These are phyloP conservation scores for Xestia xanthographa DNA, from an alignment of 2,888 invertebrate species.

Conservation along the genomic window DNA sequence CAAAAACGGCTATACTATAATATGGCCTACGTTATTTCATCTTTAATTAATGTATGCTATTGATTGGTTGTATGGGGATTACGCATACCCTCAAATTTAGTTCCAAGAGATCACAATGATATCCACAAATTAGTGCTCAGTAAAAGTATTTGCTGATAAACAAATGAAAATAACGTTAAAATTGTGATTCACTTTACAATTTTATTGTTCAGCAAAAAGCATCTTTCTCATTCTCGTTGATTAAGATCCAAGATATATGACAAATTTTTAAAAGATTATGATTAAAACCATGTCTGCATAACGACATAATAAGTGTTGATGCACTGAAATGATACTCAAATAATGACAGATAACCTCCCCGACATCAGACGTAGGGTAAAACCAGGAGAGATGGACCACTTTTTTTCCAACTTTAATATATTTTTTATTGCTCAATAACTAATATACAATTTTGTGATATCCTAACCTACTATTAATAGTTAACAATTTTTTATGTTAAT, in stretches of 20 bases:
- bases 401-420: too few species aligned
- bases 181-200: not conserved
- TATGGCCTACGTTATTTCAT: too few species aligned
- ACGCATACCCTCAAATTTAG: not conserved
- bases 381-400: too few species aligned
- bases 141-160: not conserved
- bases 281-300: slow-evolving; percentile 19
- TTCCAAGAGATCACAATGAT: not conserved
- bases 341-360: slow-evolving; percentile 30
- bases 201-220: not conserved
- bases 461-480: too few species aligned
- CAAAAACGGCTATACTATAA: too few species aligned
- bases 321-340: slow-evolving; percentile 37
- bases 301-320: slow-evolving; percentile 52
- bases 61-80: not conserved
- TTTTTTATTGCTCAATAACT: too few species aligned
- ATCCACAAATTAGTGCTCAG: not conserved
- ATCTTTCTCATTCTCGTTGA: not conserved
- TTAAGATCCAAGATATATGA: not conserved
- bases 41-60: not conserved
- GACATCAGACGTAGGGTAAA: slow-evolving; percentile 37
- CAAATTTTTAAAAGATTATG: slow-evolving; percentile 1
- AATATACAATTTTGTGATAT: too few species aligned
- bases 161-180: not conserved
- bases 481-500: too few species aligned